Evolutionary conservation across 2,888 invertebrate species (phyloP).

Genomic region (Carcina quercana): DNA sequence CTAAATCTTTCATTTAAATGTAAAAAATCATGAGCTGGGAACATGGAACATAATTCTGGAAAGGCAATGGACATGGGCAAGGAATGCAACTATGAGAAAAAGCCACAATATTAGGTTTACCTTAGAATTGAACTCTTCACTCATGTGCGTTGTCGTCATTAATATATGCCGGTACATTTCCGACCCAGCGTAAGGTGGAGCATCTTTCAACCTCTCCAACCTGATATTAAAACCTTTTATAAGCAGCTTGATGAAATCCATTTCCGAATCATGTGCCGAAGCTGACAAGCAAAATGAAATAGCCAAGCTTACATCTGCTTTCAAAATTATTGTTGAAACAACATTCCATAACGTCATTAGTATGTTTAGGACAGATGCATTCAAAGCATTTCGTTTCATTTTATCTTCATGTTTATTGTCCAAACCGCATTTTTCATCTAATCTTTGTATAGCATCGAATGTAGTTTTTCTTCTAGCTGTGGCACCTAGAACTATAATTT

Average conservation of each 20-base stretch:
- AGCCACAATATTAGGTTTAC: too few species aligned
- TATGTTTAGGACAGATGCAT: slow-evolving; percentile 16
- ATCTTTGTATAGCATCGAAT: slow-evolving; percentile 24
- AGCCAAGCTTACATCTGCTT: slow-evolving; percentile 15
- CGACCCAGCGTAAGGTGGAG: slow-evolving; percentile 24
- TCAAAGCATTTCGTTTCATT: slow-evolving; percentile 17
- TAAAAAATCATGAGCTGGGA: too few species aligned
- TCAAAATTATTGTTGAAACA: slow-evolving; percentile 21
- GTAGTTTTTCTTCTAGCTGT: slow-evolving; percentile 22
- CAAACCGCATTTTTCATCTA: slow-evolving; percentile 35
- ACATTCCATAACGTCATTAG: slow-evolving; percentile 29
- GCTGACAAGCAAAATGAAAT: slow-evolving; percentile 27
- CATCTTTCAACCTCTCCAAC: slow-evolving; percentile 25
- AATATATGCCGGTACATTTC: slow-evolving; percentile 41
- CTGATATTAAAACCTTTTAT: slow-evolving; percentile 40
- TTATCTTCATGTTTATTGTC: slow-evolving; percentile 19
- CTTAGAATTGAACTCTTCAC: slow-evolving; percentile 33
- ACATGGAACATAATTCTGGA: too few species aligned
- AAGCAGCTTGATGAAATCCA: slow-evolving; percentile 33
- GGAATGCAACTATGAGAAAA: too few species aligned
- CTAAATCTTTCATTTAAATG: too few species aligned
- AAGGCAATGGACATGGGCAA: too few species aligned
- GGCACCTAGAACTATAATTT: slow-evolving; percentile 22
- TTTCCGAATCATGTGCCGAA: slow-evolving; percentile 43
- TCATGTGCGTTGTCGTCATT: slow-evolving; percentile 33